phyloP scores from a whole-genome alignment of 2,888 invertebrate genomes.

The Megamerina dolium region DNA sequence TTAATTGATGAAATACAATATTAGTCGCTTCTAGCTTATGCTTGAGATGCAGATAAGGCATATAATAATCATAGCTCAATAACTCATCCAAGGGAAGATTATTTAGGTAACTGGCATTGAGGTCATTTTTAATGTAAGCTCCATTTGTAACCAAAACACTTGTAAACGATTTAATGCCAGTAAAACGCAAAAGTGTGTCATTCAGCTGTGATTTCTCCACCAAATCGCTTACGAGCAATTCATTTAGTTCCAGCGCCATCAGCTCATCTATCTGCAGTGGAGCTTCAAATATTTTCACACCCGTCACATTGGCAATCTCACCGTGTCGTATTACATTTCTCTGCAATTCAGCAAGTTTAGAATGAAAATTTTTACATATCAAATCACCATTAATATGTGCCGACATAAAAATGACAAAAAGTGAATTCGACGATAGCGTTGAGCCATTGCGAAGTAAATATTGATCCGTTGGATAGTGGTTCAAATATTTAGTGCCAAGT shows the following conservation, averaged over 20 bases:
- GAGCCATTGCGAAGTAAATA: conserved; percentile 27
- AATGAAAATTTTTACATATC: conserved; percentile 23
- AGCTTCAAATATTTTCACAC: conserved; percentile 30
- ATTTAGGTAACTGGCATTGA: conserved; percentile 28
- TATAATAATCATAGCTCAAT: conserved; percentile 24
- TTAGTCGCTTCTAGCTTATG: conserved; percentile 23
- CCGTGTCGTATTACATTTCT: conserved; percentile 31
- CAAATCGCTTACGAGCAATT: conserved; percentile 25
- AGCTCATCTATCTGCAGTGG: conserved; percentile 23
- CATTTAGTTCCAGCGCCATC: conserved; percentile 24
- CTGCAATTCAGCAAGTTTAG: conserved; percentile 29
- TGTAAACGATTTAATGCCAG: conserved; percentile 27
- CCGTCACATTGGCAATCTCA: conserved; percentile 29
- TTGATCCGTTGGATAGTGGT: conserved; percentile 27
- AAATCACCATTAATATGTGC: conserved; percentile 30
- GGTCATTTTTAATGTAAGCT: conserved; percentile 14
- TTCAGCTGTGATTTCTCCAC: conserved; percentile 22
- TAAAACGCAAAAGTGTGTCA: conserved; percentile 19
- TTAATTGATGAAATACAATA: conserved; percentile 33
- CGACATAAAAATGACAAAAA: conserved; percentile 33
- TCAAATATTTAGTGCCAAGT: conserved; percentile 26
- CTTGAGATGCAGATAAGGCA: conserved; percentile 29
- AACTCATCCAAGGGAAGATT: conserved; percentile 23
- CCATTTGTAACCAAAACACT: conserved; percentile 25
- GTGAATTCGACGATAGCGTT: conserved; percentile 6